phyloP scores from a whole-genome alignment of 2,797 vertebrate species.

The Synanceia verrucosa region DNA sequence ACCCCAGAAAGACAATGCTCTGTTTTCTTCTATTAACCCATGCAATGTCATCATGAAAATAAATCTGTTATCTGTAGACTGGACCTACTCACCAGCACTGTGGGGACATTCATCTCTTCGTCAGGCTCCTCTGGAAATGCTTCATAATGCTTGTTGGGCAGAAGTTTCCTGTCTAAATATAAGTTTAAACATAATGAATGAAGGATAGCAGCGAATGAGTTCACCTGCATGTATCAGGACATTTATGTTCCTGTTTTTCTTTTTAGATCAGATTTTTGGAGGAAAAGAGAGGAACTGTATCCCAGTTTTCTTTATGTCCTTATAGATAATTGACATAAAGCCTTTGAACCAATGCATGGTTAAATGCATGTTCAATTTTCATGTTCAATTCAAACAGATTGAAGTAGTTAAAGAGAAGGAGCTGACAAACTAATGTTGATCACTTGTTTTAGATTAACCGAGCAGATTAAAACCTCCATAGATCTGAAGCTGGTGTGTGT shows the following conservation, averaged over 20 bases:
- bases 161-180: slow-evolving; percentile 44
- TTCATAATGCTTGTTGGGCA: slow-evolving; percentile 11
- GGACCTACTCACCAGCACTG: slow-evolving; percentile 27
- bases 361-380: no score
- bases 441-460: background rate
- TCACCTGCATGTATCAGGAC: background rate
- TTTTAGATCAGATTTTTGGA: no score
- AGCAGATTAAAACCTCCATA: no score
- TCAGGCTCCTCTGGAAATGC: slow-evolving; percentile 49
- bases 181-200: background rate
- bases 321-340: no score
- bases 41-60: no score
- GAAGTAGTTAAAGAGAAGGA: background rate
- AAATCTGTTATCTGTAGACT: no score
- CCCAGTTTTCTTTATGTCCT: no score
- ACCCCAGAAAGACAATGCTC: background rate
- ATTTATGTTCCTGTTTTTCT: no score
- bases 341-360: no score
- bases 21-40: no score
- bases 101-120: background rate
- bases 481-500: background rate
- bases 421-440: background rate
- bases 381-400: accelerated
- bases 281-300: no score
- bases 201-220: background rate